Evolutionary conservation across 2,797 vertebrate species (phyloP).

Genomic region (Salmo trutta): DNA sequence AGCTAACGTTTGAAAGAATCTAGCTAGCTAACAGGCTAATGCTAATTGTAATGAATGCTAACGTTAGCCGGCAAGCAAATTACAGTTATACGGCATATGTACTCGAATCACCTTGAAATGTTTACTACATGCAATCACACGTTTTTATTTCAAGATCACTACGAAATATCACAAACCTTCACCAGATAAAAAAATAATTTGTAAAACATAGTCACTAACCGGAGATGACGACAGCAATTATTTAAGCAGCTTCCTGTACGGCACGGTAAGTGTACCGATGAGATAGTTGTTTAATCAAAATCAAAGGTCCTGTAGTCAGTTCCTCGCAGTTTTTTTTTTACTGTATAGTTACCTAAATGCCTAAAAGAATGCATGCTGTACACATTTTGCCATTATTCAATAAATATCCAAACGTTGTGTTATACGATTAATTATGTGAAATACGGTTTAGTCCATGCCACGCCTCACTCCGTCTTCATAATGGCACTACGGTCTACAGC

Average conservation of each 20-base stretch:
- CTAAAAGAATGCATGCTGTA: too few species aligned
- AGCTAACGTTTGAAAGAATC: background rate
- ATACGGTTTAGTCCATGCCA: conserved; percentile 7
- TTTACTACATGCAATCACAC: background rate
- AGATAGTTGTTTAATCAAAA: background rate
- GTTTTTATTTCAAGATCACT: background rate
- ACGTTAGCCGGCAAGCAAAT: background rate
- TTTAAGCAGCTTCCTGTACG: background rate
- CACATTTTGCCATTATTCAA: too few species aligned
- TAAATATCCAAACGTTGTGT: background rate
- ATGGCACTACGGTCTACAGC: conserved; percentile 29
- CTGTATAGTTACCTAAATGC: background rate
- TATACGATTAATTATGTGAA: background rate
- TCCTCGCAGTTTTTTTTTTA: background rate
- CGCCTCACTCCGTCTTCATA: conserved; percentile 13
- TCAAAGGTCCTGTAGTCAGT: background rate
- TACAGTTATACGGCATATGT: background rate
- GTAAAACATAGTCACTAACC: conserved; percentile 30
- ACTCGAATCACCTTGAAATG: background rate
- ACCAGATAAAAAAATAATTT: conserved; percentile 44
- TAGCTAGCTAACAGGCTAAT: background rate
- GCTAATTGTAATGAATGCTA: background rate
- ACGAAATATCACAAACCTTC: conserved; percentile 56
- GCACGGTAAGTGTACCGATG: background rate
- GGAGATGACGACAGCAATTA: conserved; percentile 48